These are phyloP conservation scores for Nomada flava DNA, from an alignment of 2,888 invertebrate species.

Conservation along the genomic window DNA sequence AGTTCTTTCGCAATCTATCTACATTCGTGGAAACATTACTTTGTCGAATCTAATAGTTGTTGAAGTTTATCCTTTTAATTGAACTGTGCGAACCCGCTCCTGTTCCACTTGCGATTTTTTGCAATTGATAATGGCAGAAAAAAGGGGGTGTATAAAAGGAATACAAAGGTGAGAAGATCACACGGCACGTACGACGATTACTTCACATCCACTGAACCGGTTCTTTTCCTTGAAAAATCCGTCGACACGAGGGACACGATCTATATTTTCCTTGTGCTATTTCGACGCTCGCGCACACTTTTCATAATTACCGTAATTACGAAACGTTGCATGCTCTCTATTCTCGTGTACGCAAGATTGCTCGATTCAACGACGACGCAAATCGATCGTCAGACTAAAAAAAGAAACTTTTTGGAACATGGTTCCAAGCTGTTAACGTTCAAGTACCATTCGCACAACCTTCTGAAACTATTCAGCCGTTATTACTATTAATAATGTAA, in stretches of 20 bases:
- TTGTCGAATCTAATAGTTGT: too few species aligned
- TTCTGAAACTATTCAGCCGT: background rate
- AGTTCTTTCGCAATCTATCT: background rate
- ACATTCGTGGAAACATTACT: too few species aligned
- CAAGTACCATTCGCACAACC: background rate
- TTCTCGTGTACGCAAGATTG: background rate
- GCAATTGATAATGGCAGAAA: background rate
- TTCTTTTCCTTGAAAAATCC: slow-evolving; percentile 9
- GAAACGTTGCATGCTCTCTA: background rate
- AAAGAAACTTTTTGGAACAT: too few species aligned
- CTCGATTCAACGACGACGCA: background rate
- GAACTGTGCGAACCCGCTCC: too few species aligned
- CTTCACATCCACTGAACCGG: slow-evolving; percentile 18
- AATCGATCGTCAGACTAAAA: background rate
- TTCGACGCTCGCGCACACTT: background rate
- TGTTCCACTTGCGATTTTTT: too few species aligned
- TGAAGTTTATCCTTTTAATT: too few species aligned
- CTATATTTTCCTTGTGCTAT: background rate
- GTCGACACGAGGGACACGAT: background rate
- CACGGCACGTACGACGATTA: background rate
- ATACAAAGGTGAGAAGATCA: slow-evolving; percentile 18
- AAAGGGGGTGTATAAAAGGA: background rate
- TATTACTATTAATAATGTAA: too few species aligned
- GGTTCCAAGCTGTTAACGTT: background rate
- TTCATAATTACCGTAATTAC: background rate